Base-by-base conservation (phyloP, 2,888 invertebrate genomes). In the Saturnia pavonia region DNA sequence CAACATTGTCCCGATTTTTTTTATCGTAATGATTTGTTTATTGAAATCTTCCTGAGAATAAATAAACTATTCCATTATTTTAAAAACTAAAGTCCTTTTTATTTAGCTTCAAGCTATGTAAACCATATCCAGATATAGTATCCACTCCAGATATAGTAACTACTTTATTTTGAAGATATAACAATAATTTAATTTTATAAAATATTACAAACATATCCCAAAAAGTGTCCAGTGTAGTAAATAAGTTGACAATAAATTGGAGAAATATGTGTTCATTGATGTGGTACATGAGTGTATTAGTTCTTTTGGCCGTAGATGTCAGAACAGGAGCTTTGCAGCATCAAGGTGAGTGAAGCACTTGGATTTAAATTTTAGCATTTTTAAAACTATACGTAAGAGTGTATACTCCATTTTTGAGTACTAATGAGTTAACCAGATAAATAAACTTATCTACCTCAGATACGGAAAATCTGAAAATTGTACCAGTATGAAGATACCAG, bases 251-350 rank as follows among this genome's bases (percentile, higher is more conserved):
- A 48, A 48, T 16, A 51, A 67, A 43, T 48, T 63, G 19, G n/a
- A 34, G 57, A 70, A 71, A 67, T 73, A 89, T 90, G 89, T 82
- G 77, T 74, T 83, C 86, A 6, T 82, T 83, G 1, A 85, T 87
- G 84, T 90, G 87, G 85, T 84, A 88, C 69, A 79, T 89, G 78
- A 88, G 86, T 75, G 78, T 87, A 69, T 74, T 89, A 43, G 82
- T 83, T 27, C 76, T 91, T 14, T 79, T 91, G 48, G 83, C 88
- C 69, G 82, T 86, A 74, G 91, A 90, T 71, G 85, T 88, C 67
- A 82, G 88, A 74, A 90, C 86, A 1, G 87, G 88, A 14, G 88
- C 90, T 12, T 72, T 88, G 43, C 84, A 86, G 70, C 85, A 85
- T 11, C 84, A 84, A 80, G 90, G 91, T 92, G 75, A 87, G 83